Conservation (phyloP, 2,888 invertebrate species). For the Strigamia transsilvanica region DNA sequence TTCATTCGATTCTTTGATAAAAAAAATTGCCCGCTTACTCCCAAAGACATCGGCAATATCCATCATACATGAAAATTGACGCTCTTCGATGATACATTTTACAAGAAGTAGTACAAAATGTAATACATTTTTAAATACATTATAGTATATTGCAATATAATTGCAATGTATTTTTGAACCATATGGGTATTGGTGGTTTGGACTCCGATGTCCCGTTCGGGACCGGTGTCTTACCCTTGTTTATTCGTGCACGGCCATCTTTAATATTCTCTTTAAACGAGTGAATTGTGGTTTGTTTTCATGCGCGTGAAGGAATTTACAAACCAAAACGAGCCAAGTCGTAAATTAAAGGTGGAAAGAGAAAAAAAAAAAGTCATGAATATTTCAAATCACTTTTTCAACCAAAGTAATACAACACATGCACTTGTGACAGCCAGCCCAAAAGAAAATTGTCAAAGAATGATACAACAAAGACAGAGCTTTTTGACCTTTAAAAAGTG, state of each 20-base stretch:
- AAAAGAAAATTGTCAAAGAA: background rate
- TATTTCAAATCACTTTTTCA: background rate
- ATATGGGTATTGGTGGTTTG: no score
- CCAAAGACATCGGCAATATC: no score
- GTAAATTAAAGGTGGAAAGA: background rate
- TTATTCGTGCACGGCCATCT: background rate
- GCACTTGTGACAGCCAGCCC: background rate
- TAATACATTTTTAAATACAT: no score
- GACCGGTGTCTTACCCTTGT: background rate
- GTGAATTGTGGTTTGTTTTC: conserved; percentile 26
- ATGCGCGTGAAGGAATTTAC: conserved; percentile 11
- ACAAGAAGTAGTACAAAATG: no score
- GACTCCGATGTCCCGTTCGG: no score
- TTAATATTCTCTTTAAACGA: background rate
- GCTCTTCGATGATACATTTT: no score
- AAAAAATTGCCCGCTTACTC: no score
- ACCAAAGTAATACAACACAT: conserved; percentile 1
- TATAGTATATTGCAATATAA: no score
- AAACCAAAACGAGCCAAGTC: conserved; percentile 3
- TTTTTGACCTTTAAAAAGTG: no score
- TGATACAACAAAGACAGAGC: no score
- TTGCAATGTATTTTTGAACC: no score
- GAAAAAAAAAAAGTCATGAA: background rate
- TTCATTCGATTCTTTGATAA: background rate
- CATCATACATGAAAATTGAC: no score